Evolutionary conservation across 2,888 invertebrate species (phyloP).

Genomic region (Anthoptus insignis): DNA sequence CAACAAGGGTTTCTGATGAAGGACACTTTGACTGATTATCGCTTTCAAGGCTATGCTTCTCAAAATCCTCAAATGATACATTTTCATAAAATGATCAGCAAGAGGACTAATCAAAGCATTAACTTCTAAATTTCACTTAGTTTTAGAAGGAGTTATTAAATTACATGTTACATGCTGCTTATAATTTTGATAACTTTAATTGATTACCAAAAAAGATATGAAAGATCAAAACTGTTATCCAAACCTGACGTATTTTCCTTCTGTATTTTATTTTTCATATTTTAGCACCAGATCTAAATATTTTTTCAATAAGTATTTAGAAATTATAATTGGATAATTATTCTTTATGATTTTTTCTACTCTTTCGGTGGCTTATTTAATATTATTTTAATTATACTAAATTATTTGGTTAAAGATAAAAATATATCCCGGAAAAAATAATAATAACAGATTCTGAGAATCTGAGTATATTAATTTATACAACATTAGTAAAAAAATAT

Average conservation of each 20-base stretch:
- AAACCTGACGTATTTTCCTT: neutral
- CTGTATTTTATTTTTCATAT: neutral
- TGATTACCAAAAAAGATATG: neutral
- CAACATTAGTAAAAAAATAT: too few species aligned
- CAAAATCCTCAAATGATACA: constrained; percentile 46
- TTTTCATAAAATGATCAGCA: constrained; percentile 17
- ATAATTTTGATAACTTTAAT: neutral
- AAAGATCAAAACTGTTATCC: neutral
- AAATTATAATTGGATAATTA: too few species aligned
- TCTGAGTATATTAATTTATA: too few species aligned
- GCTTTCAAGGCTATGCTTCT: constrained; percentile 24
- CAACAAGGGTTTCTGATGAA: constrained; percentile 21
- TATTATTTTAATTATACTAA: too few species aligned
- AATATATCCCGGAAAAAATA: too few species aligned
- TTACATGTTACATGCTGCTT: constrained; percentile 7
- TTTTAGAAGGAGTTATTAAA: neutral
- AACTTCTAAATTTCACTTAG: neutral
- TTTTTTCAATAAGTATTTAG: too few species aligned
- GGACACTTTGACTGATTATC: constrained; percentile 14
- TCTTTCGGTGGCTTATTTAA: too few species aligned
- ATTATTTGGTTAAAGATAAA: too few species aligned
- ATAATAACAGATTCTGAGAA: too few species aligned
- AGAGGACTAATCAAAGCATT: neutral
- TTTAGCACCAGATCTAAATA: too few species aligned
- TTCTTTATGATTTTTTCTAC: too few species aligned